These are phyloP conservation scores for Tribolium madens DNA, from an alignment of 1,140 invertebrate genomes.

Conservation along the genomic window DNA sequence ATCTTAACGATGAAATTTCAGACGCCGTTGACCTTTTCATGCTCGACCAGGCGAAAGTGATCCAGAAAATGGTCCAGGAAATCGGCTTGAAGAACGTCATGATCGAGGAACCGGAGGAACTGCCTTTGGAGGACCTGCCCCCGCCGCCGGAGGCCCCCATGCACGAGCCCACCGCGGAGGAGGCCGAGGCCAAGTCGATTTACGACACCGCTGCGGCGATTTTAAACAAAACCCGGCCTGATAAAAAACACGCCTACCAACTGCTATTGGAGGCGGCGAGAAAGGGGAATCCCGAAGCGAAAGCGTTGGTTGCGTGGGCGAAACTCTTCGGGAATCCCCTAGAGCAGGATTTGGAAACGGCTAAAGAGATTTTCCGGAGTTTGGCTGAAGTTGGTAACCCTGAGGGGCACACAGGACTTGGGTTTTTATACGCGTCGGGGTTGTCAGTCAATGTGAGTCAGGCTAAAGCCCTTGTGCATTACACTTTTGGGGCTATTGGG, in stretches of 20 bases:
- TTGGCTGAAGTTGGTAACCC: constrained; percentile 83
- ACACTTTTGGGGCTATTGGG: constrained; percentile 89
- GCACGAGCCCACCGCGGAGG: constrained; percentile 70
- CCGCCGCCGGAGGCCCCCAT: constrained; percentile 65
- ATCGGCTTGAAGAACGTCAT: constrained; percentile 56
- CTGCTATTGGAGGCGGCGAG: constrained; percentile 81
- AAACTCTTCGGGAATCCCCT: constrained; percentile 84
- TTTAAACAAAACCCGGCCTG: constrained; percentile 75
- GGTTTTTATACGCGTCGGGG: constrained; percentile 90
- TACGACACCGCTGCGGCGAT: constrained; percentile 75
- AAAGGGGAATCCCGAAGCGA: constrained; percentile 82
- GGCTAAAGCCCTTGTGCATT: constrained; percentile 90
- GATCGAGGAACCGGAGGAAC: constrained; percentile 49
- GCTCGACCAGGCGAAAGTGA: constrained; percentile 60
- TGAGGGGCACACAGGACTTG: constrained; percentile 85
- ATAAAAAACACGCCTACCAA: constrained; percentile 75
- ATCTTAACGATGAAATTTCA: constrained; percentile 41
- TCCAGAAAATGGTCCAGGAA: constrained; percentile 62
- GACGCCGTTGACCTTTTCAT: constrained; percentile 57
- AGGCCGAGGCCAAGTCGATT: constrained; percentile 76
- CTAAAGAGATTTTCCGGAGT: constrained; percentile 82
- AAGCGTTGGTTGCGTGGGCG: constrained; percentile 88
- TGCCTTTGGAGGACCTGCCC: constrained; percentile 65
- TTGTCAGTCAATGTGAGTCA: constrained; percentile 88
- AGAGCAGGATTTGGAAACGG: constrained; percentile 81